phyloP scores from a whole-genome alignment of 2,113 vertebrate genomes.

The Gallinago paraguaiae region DNA sequence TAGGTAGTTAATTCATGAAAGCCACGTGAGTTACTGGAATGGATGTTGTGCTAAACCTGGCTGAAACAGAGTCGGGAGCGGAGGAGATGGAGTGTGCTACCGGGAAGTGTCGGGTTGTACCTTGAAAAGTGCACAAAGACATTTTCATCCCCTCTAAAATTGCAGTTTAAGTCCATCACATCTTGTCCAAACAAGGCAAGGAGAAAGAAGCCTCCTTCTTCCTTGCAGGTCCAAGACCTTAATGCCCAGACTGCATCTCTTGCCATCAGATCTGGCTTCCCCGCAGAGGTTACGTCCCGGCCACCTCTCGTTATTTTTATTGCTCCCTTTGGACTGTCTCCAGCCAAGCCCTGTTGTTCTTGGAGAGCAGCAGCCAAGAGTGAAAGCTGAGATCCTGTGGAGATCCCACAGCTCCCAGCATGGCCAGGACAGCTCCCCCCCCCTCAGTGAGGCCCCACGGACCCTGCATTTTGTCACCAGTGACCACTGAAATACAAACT shows the following conservation, averaged over 20 bases:
- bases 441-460: fast-evolving
- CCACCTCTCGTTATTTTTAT: neutral
- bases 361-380: neutral
- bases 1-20: neutral
- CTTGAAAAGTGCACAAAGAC: neutral
- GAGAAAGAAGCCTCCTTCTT: neutral
- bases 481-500: neutral
- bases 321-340: neutral
- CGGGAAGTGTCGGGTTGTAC: neutral
- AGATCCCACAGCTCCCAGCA: neutral
- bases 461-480: neutral
- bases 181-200: neutral
- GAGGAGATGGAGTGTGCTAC: neutral
- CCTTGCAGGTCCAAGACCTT: fast-evolving
- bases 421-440: fast-evolving
- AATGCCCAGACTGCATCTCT: fast-evolving
- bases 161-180: neutral
- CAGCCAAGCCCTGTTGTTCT: neutral
- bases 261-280: neutral
- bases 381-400: neutral
- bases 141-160: neutral
- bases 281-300: neutral
- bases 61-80: fast-evolving
- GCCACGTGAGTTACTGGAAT: neutral
- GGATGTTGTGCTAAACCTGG: neutral